These are phyloP conservation scores for Kryptolebias ocellatus DNA, from an alignment of 2,797 vertebrate genomes.

Conservation along the genomic window DNA sequence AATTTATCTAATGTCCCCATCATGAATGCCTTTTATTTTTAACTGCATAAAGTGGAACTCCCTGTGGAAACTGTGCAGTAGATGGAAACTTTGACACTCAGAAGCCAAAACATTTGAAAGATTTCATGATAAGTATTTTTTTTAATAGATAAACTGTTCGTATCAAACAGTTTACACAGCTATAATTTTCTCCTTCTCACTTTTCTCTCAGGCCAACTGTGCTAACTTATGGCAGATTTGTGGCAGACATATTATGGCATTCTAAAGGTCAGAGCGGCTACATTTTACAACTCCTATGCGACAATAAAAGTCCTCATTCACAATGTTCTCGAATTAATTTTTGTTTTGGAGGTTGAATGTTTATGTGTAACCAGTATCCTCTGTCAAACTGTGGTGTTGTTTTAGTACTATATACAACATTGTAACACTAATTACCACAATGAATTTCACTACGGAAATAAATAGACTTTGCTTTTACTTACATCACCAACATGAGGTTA, in stretches of 20 bases:
- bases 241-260: not conserved
- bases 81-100: not conserved
- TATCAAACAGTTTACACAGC: too few species aligned
- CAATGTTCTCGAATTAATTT: not conserved
- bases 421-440: not conserved
- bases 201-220: constrained; percentile 3
- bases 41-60: too few species aligned
- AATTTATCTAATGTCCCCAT: too few species aligned
- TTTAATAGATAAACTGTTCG: not conserved
- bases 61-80: too few species aligned
- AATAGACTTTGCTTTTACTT: constrained; percentile 9
- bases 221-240: not conserved
- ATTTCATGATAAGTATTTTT: not conserved
- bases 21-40: too few species aligned
- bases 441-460: not conserved
- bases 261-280: not conserved
- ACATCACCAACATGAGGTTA: constrained; percentile 2
- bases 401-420: not conserved
- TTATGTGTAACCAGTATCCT: not conserved
- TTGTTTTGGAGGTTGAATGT: not conserved
- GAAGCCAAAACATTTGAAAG: not conserved
- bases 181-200: not conserved
- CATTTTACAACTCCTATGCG: not conserved
- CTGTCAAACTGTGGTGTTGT: not conserved
- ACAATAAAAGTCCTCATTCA: not conserved